Percentiles rank a stretch among this genome's conserved stretches.
These are phyloP conservation scores for Conus ventricosus DNA, from an alignment of 1,140 invertebrate species.

Conservation along the genomic window DNA sequence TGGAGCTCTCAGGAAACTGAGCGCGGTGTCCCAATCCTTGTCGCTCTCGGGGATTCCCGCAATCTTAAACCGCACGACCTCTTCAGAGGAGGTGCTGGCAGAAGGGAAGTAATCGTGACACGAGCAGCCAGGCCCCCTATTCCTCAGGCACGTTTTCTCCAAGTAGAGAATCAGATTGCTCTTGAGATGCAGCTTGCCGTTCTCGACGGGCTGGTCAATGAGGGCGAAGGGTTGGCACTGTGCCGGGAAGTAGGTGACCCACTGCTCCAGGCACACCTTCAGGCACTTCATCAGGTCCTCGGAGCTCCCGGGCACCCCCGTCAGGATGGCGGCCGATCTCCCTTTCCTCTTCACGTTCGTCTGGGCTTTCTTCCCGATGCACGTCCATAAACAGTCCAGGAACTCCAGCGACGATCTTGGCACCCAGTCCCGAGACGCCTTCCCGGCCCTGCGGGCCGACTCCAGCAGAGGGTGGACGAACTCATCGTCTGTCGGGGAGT, in stretches of 20 bases:
- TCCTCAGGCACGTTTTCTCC: not conserved
- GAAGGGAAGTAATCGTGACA: not conserved
- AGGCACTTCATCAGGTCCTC: not conserved
- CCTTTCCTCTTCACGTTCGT: not conserved
- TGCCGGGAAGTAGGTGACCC: not conserved
- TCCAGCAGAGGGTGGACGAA: not conserved
- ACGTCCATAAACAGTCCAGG: not conserved
- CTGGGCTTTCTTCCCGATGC: not conserved
- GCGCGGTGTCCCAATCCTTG: not conserved
- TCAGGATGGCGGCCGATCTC: not conserved
- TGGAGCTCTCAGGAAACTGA: not conserved
- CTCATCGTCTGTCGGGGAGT: not conserved
- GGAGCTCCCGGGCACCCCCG: not conserved
- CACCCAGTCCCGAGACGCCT: not conserved
- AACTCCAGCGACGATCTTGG: not conserved
- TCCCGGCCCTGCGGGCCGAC: not conserved
- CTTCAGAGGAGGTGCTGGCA: not conserved
- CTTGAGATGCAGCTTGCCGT: not conserved
- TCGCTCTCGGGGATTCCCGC: not conserved
- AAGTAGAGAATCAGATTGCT: not conserved
- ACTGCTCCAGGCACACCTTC: not conserved
- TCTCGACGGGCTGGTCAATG: not conserved
- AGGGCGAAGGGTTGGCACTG: not conserved
- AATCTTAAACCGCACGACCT: not conserved
- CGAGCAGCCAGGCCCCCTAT: not conserved